Conservation (phyloP, 1,140 invertebrate genomes). For the Drosophila simulans region DNA sequence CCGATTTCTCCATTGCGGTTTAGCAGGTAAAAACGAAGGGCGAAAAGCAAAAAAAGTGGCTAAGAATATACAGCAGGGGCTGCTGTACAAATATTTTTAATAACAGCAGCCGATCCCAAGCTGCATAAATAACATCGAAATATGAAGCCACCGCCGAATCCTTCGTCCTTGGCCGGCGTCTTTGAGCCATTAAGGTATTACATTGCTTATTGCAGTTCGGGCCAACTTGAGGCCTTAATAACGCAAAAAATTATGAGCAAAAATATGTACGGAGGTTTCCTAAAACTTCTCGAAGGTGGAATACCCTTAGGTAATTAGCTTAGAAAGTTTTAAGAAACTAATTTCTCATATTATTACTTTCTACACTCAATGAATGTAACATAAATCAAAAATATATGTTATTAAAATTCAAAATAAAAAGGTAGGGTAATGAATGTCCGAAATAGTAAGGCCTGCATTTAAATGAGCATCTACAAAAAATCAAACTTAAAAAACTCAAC, state of each 20-base stretch:
- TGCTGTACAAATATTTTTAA: constrained; percentile 74
- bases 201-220: constrained; percentile 26
- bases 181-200: constrained; percentile 45
- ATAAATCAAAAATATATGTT: neutral
- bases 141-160: constrained; percentile 47
- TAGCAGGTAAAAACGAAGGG: constrained; percentile 29
- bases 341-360: too few species aligned
- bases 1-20: constrained; percentile 29
- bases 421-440: neutral
- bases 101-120: constrained; percentile 49
- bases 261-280: neutral
- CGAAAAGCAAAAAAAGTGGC: neutral
- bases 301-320: neutral
- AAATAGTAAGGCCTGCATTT: constrained; percentile 3
- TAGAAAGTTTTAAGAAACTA: too few species aligned
- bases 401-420: neutral
- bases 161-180: constrained; percentile 35
- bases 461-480: neutral
- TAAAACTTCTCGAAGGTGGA: neutral
- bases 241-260: neutral
- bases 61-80: constrained; percentile 22
- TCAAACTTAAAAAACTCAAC: neutral
- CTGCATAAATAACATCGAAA: constrained; percentile 74
- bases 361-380: too few species aligned
- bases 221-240: constrained; percentile 3